Base-by-base conservation (phyloP, 1,140 invertebrate species). In the Riptortus pedestris region DNA sequence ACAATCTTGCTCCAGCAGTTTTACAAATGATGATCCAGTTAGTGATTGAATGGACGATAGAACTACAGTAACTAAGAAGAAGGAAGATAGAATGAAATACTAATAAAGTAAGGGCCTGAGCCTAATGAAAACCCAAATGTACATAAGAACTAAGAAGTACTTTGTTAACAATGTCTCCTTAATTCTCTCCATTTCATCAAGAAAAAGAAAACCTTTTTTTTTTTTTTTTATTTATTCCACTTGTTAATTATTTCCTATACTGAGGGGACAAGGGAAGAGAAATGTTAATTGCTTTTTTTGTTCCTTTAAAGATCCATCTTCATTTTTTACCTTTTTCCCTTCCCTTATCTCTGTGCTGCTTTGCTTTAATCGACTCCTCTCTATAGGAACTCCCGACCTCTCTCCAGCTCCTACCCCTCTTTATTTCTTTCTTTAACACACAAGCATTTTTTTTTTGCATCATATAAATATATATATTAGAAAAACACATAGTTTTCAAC, bases 171-270 rank as follows among this genome's bases (percentile, higher is more conserved):
- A 66, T 66, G 65, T 55, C 65, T 52, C 65, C 47, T 66, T 66
- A 66, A 66, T 66, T 66, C 59, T 66, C 38, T 33, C 60, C 65
- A 66, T 66, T 66, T 66, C 65, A 66, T 66, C 65, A 66, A 60
- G 65, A 62, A 55, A 61, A 61, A 58, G 52, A 31, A 66, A 55
- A 60, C 14, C 31, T 16, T 52, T 60, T 26, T 55, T 60, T 66
- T 65, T 65, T 38, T 38, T 38, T 38, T 66, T 66, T 66, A 66
- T 66, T 66, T 66, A 66, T 66, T 66, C 60, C 65, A 62, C 58
- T 66, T 66, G 65, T 62, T 66, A 66, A 66, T 66, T 66, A 66
- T 66, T 66, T 66, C 65, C 65, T 66, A 66, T 66, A 62, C 65
- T 66, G 60, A 18, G 22, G 65, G 60, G 58, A 66, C 59, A 60